A percentile compares a stretch with the other conserved stretches of the same genome.
phyloP scores from a whole-genome alignment of 2,888 invertebrate species.

The Sinopyrophorus schimmeli region DNA sequence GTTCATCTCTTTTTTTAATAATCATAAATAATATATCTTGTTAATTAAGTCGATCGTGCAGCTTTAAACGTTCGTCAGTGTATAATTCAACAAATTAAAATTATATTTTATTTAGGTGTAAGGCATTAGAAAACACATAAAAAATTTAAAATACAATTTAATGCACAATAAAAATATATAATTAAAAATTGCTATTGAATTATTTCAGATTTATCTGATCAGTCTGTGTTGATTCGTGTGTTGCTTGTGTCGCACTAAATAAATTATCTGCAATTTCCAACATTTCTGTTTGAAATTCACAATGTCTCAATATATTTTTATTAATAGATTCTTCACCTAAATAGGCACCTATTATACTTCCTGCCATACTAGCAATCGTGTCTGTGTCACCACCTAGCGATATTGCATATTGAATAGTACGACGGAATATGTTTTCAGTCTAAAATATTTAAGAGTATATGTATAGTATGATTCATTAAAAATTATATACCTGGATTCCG shows the following conservation, averaged over 20 bases:
- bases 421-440: constrained; percentile 63
- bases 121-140: too few relatives aligned
- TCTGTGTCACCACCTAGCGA: constrained; percentile 77
- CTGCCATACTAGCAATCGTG: constrained; percentile 76
- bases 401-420: constrained; percentile 71
- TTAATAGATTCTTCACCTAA: constrained; percentile 63
- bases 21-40: too few relatives aligned
- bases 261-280: constrained; percentile 60
- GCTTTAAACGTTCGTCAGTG: too few relatives aligned
- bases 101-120: too few relatives aligned
- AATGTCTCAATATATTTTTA: constrained; percentile 59
- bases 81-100: too few relatives aligned
- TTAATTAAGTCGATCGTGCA: too few relatives aligned
- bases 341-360: constrained; percentile 69
- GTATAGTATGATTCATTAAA: too few relatives aligned
- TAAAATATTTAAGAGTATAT: constrained; percentile 43
- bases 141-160: too few relatives aligned
- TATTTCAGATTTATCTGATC: too few relatives aligned
- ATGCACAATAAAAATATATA: too few relatives aligned
- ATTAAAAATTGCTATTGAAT: too few relatives aligned
- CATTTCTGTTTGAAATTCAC: constrained; percentile 63
- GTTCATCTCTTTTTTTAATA: too few relatives aligned
- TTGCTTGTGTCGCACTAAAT: constrained; percentile 18
- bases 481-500: constrained; percentile 54
- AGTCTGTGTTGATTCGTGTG: not conserved